Percentiles rank a stretch among this genome's conserved stretches.
Evolutionary conservation across 2,797 vertebrate genomes (phyloP).

Genomic region (Menidia menidia): DNA sequence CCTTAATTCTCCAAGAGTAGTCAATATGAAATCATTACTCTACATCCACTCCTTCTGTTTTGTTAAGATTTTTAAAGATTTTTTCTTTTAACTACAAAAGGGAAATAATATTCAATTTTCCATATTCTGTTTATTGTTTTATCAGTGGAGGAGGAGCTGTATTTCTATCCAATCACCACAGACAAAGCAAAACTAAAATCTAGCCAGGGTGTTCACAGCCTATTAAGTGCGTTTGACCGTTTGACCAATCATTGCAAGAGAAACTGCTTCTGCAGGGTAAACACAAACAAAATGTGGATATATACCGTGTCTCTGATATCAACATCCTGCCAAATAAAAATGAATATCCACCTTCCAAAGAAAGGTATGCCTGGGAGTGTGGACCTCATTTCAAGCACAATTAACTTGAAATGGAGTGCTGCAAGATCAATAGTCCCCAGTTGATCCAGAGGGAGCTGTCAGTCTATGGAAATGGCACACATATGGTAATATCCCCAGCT

Average conservation of each 20-base stretch:
- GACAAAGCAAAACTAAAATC: conserved; percentile 38
- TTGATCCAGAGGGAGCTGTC: conserved; percentile 91
- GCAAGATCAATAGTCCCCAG: conserved; percentile 91
- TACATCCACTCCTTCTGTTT: conserved; percentile 20
- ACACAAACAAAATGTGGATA: conserved; percentile 81
- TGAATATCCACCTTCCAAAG: conserved; percentile 88
- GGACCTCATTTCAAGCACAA: conserved; percentile 93
- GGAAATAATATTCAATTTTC: conserved; percentile 1
- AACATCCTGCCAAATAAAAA: conserved; percentile 88
- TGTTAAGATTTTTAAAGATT: conserved; percentile 7
- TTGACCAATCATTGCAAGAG: conserved; percentile 75
- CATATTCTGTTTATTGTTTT: conserved; percentile 10
- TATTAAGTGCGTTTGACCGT: conserved; percentile 66
- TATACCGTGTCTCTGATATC: conserved; percentile 85
- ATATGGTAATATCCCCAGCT: conserved; percentile 90
- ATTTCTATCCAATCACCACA: conserved; percentile 59
- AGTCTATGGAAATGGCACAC: conserved; percentile 90
- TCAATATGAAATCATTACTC: conserved; percentile 33
- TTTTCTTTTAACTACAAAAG: conserved; percentile 3
- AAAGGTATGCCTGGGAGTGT: conserved; percentile 87
- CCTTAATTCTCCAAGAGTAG: not conserved
- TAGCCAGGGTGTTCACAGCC: conserved; percentile 30
- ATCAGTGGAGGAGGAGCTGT: conserved; percentile 46
- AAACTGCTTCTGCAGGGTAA: conserved; percentile 74
- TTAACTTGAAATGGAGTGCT: conserved; percentile 92